Evolutionary conservation across 2,113 vertebrate species (phyloP).

Genomic region (Prionailurus bengalensis): DNA sequence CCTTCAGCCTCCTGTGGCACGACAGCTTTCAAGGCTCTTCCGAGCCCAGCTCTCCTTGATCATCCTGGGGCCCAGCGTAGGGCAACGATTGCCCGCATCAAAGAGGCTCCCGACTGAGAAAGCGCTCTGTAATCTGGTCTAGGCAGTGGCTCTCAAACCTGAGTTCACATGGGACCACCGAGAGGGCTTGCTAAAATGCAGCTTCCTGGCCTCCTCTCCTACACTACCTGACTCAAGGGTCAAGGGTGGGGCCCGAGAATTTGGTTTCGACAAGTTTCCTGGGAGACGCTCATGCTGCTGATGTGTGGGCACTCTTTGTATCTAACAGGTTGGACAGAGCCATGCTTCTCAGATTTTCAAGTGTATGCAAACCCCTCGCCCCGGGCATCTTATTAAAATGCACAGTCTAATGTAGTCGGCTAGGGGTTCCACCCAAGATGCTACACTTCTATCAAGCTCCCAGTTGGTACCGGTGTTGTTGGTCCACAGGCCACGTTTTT

Average conservation of each 20-base stretch:
- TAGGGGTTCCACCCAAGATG: background rate
- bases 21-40: background rate
- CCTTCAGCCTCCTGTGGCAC: background rate
- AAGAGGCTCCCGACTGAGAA: background rate
- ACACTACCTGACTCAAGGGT: background rate
- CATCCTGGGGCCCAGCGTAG: accelerated
- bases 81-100: background rate
- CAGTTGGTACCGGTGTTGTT: background rate
- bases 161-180: accelerated
- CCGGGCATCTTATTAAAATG: background rate
- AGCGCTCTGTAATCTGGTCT: background rate
- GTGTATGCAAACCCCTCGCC: background rate
- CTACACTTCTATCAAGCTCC: background rate
- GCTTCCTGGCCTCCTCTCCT: background rate
- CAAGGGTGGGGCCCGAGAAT: background rate
- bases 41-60: background rate
- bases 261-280: background rate
- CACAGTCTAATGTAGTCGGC: background rate
- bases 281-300: too few relatives aligned
- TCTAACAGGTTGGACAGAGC: background rate
- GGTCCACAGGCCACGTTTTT: background rate
- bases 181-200: background rate
- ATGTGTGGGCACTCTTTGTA: too few relatives aligned
- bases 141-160: background rate
- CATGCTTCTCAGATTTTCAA: too few relatives aligned